phyloP scores from a whole-genome alignment of 2,888 invertebrate species.

The Ormyrus pomaceus region DNA sequence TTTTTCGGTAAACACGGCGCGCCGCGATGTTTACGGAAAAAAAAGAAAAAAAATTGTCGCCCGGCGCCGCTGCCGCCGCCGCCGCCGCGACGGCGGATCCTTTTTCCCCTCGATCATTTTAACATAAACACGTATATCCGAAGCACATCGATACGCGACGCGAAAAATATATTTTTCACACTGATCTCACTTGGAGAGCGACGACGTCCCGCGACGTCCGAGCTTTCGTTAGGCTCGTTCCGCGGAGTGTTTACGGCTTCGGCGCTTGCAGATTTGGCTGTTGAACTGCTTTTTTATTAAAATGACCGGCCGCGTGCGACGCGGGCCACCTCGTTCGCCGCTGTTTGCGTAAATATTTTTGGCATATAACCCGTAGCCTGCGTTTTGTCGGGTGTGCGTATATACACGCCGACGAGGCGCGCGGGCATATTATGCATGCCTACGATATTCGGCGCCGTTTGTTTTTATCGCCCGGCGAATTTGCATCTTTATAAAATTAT shows the following conservation, averaged over 20 bases:
- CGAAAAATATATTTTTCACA: background rate
- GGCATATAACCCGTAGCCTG: too few species aligned
- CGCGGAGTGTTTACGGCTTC: constrained; percentile 18
- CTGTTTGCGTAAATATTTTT: too few species aligned
- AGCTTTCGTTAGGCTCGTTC: background rate
- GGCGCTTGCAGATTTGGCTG: constrained; percentile 1
- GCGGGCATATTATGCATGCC: too few species aligned
- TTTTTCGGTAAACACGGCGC: constrained; percentile 43
- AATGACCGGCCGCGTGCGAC: background rate
- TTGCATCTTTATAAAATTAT: too few species aligned
- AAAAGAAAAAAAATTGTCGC: background rate
- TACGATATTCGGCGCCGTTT: too few species aligned
- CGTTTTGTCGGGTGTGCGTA: too few species aligned
- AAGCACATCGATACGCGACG: too few species aligned
- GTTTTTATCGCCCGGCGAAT: too few species aligned
- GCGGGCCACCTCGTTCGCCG: too few species aligned
- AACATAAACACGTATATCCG: background rate
- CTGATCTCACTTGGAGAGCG: background rate
- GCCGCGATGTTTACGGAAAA: constrained; percentile 30
- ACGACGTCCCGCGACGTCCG: background rate
- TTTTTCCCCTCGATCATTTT: background rate
- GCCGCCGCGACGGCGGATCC: background rate
- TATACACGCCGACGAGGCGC: too few species aligned
- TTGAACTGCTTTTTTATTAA: constrained; percentile 29
- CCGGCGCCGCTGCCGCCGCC: background rate